phyloP scores from a whole-genome alignment of 2,888 invertebrate species.

The Actias luna region DNA sequence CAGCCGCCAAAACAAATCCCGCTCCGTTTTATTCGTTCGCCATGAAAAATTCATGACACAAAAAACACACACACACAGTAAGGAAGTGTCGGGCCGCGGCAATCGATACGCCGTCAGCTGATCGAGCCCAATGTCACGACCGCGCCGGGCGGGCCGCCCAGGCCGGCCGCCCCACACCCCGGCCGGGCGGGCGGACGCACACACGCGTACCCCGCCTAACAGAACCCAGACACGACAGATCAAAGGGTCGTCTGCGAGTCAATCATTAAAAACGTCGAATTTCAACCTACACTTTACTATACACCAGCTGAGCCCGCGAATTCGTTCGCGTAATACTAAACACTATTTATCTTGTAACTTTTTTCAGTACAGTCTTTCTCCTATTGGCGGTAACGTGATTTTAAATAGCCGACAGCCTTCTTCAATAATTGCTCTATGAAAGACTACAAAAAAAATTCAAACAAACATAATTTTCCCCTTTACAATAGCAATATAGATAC shows the following conservation, averaged over 20 bases:
- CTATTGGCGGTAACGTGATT: too few relatives aligned
- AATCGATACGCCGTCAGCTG: conserved; percentile 77
- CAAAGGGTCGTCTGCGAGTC: conserved; percentile 2
- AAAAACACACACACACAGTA: conserved; percentile 42
- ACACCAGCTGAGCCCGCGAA: neutral
- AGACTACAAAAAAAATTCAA: too few relatives aligned
- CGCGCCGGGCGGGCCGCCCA: conserved; percentile 40
- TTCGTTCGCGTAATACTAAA: too few relatives aligned
- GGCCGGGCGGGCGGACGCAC: conserved; percentile 25
- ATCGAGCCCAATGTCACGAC: conserved; percentile 78
- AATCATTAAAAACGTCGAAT: conserved; percentile 6
- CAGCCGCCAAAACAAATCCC: conserved; percentile 53
- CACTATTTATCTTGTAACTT: too few relatives aligned
- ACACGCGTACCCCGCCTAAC: conserved; percentile 22
- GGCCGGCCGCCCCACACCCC: conserved; percentile 37
- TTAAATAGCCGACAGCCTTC: too few relatives aligned
- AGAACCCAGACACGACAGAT: conserved; percentile 5
- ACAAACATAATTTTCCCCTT: too few relatives aligned
- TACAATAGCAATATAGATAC: too few relatives aligned
- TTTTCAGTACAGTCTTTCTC: too few relatives aligned
- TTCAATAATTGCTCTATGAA: too few relatives aligned
- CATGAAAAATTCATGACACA: conserved; percentile 75
- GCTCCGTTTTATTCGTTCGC: conserved; percentile 27
- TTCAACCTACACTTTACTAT: neutral
- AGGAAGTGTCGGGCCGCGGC: conserved; percentile 57